A percentile compares a stretch with the other conserved stretches of the same genome.
These are phyloP conservation scores for Pollenia labialis DNA, from an alignment of 2,888 invertebrate species.

Conservation along the genomic window DNA sequence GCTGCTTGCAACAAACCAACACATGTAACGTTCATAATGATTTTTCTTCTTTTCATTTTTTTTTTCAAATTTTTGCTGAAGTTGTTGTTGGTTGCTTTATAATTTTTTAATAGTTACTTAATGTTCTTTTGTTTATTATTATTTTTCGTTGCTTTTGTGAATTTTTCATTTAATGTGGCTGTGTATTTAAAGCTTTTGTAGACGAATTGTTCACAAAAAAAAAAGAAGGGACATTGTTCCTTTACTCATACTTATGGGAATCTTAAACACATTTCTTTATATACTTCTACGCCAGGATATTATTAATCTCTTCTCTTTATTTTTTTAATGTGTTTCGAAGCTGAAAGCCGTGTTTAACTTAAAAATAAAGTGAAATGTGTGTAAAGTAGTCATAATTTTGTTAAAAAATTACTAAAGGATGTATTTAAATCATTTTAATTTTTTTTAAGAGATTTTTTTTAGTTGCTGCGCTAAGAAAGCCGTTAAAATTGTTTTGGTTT, in stretches of 20 bases:
- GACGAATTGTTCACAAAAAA: constrained; percentile 18
- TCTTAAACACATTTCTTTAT: neutral
- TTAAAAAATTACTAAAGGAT: constrained; percentile 35
- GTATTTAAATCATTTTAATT: constrained; percentile 54
- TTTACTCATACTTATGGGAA: neutral
- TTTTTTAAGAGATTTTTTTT: neutral
- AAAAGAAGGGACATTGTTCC: constrained; percentile 11
- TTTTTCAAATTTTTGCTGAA: neutral
- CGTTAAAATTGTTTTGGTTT: neutral
- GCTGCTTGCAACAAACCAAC: constrained; percentile 1
- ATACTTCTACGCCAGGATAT: neutral
- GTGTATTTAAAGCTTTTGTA: constrained; percentile 37
- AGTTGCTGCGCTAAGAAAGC: neutral
- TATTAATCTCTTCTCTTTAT: neutral
- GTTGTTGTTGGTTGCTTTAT: constrained; percentile 21
- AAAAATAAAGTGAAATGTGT: constrained; percentile 36
- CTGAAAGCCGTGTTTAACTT: constrained; percentile 19
- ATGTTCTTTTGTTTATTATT: constrained; percentile 58
- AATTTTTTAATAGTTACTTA: constrained; percentile 49
- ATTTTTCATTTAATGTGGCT: constrained; percentile 37
- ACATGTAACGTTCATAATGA: constrained; percentile 26
- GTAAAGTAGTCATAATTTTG: constrained; percentile 60
- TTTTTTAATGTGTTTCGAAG: neutral
- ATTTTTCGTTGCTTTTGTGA: neutral
- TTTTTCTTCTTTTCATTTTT: constrained; percentile 17